These are phyloP conservation scores for Podarcis muralis DNA, from an alignment of 2,113 vertebrate species.

Conservation along the genomic window DNA sequence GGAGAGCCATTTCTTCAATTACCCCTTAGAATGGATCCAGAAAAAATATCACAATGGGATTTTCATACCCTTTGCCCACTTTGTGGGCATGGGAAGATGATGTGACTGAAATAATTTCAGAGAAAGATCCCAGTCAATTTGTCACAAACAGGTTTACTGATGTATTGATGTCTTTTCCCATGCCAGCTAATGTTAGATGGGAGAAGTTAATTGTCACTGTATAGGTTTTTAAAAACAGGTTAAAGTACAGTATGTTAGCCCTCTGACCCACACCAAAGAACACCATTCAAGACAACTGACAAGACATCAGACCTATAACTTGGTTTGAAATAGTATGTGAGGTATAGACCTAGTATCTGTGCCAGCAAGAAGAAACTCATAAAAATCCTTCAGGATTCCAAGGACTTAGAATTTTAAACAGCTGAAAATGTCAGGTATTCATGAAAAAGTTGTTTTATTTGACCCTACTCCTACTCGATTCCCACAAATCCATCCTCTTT, in stretches of 20 bases:
- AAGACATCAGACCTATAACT: slow-evolving; percentile 15
- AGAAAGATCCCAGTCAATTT: background rate
- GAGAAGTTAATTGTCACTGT: background rate
- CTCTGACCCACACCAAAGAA: background rate
- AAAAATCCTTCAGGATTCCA: background rate
- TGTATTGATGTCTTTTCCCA: background rate
- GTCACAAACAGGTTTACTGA: background rate
- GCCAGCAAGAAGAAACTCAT: background rate
- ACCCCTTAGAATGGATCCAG: background rate
- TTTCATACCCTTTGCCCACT: background rate
- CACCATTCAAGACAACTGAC: background rate
- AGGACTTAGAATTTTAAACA: background rate
- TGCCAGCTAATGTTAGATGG: background rate
- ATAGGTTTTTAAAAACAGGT: background rate
- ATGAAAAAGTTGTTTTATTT: background rate
- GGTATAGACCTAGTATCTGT: background rate
- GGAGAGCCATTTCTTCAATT: no score
- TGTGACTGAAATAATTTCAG: background rate
- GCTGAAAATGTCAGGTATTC: background rate
- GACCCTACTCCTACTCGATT: background rate
- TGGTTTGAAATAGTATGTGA: slow-evolving; percentile 14
- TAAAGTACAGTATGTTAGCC: background rate
- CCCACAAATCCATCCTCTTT: background rate
- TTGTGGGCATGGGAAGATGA: background rate
- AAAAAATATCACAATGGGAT: background rate